Conservation (phyloP, 2,113 vertebrate genomes). For the Apodemus speciosus region DNA sequence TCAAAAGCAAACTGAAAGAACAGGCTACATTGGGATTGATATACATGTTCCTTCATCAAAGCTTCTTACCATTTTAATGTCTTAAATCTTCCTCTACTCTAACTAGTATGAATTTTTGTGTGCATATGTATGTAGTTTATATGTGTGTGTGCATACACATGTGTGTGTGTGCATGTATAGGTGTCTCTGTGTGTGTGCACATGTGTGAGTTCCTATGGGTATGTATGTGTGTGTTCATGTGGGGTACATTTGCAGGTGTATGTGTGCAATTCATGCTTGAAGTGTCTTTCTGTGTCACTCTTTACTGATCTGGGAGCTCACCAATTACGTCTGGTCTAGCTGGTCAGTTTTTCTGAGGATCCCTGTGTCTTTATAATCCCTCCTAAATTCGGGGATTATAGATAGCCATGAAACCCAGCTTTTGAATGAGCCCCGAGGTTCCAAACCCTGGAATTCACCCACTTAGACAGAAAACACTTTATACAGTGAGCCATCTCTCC, state of each 20-base stretch:
- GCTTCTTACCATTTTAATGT: background rate
- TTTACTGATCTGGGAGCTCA: too few relatives aligned
- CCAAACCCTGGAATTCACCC: too few relatives aligned
- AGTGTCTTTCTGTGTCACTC: background rate
- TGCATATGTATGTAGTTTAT: background rate
- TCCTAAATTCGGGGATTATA: background rate
- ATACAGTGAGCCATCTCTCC: background rate
- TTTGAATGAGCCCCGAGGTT: too few relatives aligned
- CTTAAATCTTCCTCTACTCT: background rate
- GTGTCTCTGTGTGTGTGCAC: background rate
- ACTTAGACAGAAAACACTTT: background rate
- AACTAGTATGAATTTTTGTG: background rate
- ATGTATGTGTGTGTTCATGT: background rate
- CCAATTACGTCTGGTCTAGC: background rate
- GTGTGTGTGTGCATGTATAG: background rate
- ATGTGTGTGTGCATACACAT: background rate
- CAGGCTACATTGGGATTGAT: background rate
- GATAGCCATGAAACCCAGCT: background rate
- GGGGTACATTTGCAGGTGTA: background rate
- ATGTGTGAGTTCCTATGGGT: too few relatives aligned
- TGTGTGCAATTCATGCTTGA: background rate
- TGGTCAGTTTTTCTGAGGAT: background rate
- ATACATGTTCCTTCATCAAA: background rate
- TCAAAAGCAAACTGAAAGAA: conserved; percentile 13
- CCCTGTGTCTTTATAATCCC: background rate